phyloP scores from a whole-genome alignment of 2,888 invertebrate genomes.

The Campoplex nolae region DNA sequence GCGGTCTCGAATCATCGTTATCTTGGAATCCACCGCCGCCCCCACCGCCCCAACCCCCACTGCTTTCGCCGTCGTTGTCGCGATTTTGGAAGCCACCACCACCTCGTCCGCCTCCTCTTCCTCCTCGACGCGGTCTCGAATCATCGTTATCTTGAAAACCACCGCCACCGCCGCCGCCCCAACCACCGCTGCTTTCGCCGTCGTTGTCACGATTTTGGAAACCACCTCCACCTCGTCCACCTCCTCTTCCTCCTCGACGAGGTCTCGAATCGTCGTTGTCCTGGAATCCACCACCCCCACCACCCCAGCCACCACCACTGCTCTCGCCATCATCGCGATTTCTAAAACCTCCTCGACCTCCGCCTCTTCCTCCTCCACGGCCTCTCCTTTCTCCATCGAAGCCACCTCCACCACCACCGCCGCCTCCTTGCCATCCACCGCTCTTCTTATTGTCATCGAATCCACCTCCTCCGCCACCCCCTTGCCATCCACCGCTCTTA shows the following conservation, averaged over 20 bases:
- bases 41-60: slow-evolving; percentile 10
- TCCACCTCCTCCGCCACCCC: slow-evolving; percentile 47
- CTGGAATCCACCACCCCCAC: slow-evolving; percentile 45
- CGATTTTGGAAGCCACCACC: slow-evolving; percentile 58
- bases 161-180: slow-evolving; percentile 5
- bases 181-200: slow-evolving; percentile 77
- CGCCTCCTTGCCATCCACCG: slow-evolving; percentile 78
- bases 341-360: slow-evolving; percentile 49
- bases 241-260: slow-evolving; percentile 57
- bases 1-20: slow-evolving; percentile 34
- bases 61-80: slow-evolving; percentile 79
- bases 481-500: slow-evolving; percentile 6
- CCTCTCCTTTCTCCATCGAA: slow-evolving; percentile 36
- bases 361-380: slow-evolving; percentile 56
- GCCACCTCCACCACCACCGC: slow-evolving; percentile 12
- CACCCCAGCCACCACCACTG: not conserved
- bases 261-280: slow-evolving; percentile 35
- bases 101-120: slow-evolving; percentile 56
- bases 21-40: slow-evolving; percentile 30
- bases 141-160: slow-evolving; percentile 44
- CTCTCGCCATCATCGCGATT: slow-evolving; percentile 64
- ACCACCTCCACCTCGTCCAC: slow-evolving; percentile 59
- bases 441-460: slow-evolving; percentile 52
- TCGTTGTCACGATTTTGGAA: slow-evolving; percentile 56
- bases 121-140: slow-evolving; percentile 58